These are phyloP conservation scores for human DNA, from an alignment of 2,113 vertebrate species.

Conservation along the genomic window GRCh38 chr12:38062501-38063000, in stretches of 20 bases:
- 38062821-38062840: too few relatives aligned
- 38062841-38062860: too few relatives aligned
- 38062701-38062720: neutral
- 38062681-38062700: neutral
- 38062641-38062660: neutral
- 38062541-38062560: neutral
- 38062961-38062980: too few relatives aligned
- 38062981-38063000: too few relatives aligned
- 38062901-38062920: too few relatives aligned
- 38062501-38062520: rapidly evolving
- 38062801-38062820: neutral
- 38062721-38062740: neutral
- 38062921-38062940: too few relatives aligned
- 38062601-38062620: neutral
- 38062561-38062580: neutral
- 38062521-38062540: neutral
- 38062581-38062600: too few relatives aligned
- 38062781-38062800: neutral
- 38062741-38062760: neutral
- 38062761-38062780: neutral
- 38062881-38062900: neutral
- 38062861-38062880: too few relatives aligned
- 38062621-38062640: neutral
- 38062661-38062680: neutral
- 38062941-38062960: too few relatives aligned